These are phyloP conservation scores for Solenopsis invicta DNA, from an alignment of 1,140 invertebrate species.

Conservation along the genomic window DNA sequence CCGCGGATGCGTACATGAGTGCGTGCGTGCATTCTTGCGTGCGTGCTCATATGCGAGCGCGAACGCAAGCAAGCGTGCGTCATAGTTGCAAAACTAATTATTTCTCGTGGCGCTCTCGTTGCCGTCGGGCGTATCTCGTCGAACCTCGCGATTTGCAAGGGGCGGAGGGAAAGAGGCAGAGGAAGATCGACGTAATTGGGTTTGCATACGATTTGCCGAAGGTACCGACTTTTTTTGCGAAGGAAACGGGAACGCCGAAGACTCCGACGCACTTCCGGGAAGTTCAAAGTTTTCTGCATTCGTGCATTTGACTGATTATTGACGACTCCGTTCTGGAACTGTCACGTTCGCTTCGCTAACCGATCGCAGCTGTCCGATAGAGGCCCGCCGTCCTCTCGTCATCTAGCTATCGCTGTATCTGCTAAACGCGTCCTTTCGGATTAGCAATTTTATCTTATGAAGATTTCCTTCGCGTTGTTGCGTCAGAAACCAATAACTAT, in stretches of 20 bases:
- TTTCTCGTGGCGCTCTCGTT: constrained; percentile 37
- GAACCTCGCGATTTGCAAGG: constrained; percentile 27
- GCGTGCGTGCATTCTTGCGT: constrained; percentile 1
- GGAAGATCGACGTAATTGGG: constrained; percentile 13
- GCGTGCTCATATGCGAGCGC: background rate
- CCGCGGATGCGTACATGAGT: constrained; percentile 42
- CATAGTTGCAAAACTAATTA: constrained; percentile 63
- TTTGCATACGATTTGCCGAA: constrained; percentile 38
- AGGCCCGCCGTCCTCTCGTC: background rate
- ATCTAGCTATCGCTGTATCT: constrained; percentile 33
- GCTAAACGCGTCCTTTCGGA: constrained; percentile 8
- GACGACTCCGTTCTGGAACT: background rate
- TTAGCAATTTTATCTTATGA: constrained; percentile 39
- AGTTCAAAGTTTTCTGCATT: constrained; percentile 12
- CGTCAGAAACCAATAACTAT: background rate
- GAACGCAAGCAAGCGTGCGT: constrained; percentile 25
- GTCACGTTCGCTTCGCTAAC: background rate
- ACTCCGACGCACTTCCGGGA: background rate
- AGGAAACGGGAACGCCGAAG: constrained; percentile 11
- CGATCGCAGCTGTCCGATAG: constrained; percentile 38
- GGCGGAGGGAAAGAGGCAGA: background rate
- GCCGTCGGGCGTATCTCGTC: constrained; percentile 43
- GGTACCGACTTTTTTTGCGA: constrained; percentile 3
- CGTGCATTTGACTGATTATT: constrained; percentile 32
- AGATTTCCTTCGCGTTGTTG: background rate